Base-by-base conservation (phyloP, 2,888 invertebrate species). In the Atethmia centrago region DNA sequence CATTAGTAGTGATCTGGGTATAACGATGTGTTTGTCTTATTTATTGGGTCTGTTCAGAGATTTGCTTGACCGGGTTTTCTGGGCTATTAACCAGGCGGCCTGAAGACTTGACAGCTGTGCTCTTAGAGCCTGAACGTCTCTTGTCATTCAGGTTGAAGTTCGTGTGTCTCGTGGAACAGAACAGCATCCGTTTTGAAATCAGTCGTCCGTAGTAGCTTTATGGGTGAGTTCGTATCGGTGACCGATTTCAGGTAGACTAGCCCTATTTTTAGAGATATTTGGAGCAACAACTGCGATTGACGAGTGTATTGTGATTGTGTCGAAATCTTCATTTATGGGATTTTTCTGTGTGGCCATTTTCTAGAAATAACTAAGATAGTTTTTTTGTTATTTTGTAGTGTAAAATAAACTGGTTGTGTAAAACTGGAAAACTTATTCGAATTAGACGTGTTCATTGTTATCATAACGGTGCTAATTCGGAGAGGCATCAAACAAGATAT, bases 31-130 rank as follows among this genome's bases (percentile, higher is more conserved):
- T 76, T 68, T 65, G 53, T 74, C 21, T 72, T 76, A 71, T 73
- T 61, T 70, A 67, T 68, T 36, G 58, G 63, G 72, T 61, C 66
- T 72, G 72, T 80, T 83, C 55, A 49, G 74, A 61, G 87, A 78
- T 89, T 77, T 89, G 94, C 94, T 88, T 92, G 91, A 90, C 82
- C 88, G 91, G 79, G 79, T 90, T 92, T 92, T 92, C 91, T 93
- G 93, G 90, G 90, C 93, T 91, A 94, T 91, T 93, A 93, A 92
- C 89, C 92, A 91, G 86, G 87, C 88, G 87, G 88, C 87, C 90
- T 89, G 90, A 90, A 89, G 89, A 92, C 88, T 87, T 89, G 88
- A 88, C 89, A 87, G 79, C 85, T 71, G 71, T 82, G 82, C 74
- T 75, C 85, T 87, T 84, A 84, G 86, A 82, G 88, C 86, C 86